Percentiles rank a stretch among this genome's conserved stretches.
Evolutionary conservation across 2,113 vertebrate genomes (phyloP).

Genomic region (Dendropsophus ebraccatus): DNA sequence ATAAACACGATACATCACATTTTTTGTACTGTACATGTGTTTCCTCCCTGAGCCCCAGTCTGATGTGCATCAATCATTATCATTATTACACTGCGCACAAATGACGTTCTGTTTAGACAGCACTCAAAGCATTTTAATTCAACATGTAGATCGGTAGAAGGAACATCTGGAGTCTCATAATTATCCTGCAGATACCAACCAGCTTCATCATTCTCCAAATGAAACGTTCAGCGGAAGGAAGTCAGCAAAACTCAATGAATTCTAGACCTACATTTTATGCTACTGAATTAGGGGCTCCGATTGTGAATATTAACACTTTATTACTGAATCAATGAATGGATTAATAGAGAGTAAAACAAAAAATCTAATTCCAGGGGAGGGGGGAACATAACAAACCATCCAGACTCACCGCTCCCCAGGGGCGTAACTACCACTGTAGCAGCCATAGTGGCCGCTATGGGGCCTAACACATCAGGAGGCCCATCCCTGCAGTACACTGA

Average conservation of each 20-base stretch:
- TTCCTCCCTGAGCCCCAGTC: neutral
- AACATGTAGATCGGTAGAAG: neutral
- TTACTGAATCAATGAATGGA: neutral
- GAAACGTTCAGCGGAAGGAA: neutral
- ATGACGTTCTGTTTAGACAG: neutral
- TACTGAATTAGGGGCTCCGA: neutral
- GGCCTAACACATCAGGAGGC: too few relatives aligned
- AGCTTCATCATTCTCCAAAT: neutral
- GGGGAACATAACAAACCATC: too few relatives aligned
- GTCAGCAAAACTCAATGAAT: neutral
- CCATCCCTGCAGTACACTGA: too few relatives aligned
- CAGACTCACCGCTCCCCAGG: too few relatives aligned
- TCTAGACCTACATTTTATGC: neutral
- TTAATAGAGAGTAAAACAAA: too few relatives aligned
- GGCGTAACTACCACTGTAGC: too few relatives aligned
- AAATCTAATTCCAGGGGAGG: too few relatives aligned
- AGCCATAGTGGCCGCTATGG: too few relatives aligned
- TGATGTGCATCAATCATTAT: neutral
- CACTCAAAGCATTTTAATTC: neutral
- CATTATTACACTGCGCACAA: neutral
- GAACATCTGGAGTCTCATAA: constrained; percentile 5
- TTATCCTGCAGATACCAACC: neutral
- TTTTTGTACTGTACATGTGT: too few relatives aligned
- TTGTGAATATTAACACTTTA: neutral
- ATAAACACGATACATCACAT: too few relatives aligned